Evolutionary conservation across 2,888 invertebrate genomes (phyloP).

Genomic region (Lepidocyrtoides sp.): DNA sequence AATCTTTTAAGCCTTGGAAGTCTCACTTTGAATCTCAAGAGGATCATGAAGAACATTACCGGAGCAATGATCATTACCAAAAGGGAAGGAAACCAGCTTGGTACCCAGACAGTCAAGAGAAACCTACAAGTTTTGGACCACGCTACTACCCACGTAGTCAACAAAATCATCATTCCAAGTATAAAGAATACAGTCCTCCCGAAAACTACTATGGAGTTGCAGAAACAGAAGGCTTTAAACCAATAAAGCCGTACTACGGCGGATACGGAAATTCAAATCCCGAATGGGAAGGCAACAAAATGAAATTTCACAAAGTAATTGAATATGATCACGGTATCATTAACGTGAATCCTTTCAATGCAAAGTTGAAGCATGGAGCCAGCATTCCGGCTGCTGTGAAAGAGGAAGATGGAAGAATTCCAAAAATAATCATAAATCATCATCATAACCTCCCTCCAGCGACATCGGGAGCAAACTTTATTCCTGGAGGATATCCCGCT

Average conservation of each 20-base stretch:
- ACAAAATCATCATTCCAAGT: constrained; percentile 26
- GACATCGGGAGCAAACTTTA: background rate
- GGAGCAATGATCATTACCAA: background rate
- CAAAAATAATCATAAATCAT: constrained; percentile 74
- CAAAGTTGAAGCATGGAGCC: background rate
- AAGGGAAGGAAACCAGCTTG: constrained; percentile 32
- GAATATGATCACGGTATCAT: constrained; percentile 62
- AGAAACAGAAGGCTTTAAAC: background rate
- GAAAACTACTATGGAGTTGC: background rate
- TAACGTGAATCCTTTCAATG: background rate
- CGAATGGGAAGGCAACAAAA: constrained; percentile 35
- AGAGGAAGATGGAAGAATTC: constrained; percentile 52
- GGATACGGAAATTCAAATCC: background rate
- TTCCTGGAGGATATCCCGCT: constrained; percentile 15
- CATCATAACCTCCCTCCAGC: constrained; percentile 67
- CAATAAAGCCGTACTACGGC: constrained; percentile 30
- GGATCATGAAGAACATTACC: background rate
- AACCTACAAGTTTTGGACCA: background rate
- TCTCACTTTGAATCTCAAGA: background rate
- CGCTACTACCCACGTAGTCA: background rate
- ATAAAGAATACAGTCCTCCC: constrained; percentile 44
- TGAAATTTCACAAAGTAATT: constrained; percentile 58
- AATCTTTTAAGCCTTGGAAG: constrained; percentile 44
- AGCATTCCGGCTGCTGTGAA: background rate
- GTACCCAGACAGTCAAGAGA: constrained; percentile 31